A percentile compares a stretch with the other conserved stretches of the same genome.
phyloP scores from a whole-genome alignment of 1,140 invertebrate genomes.

The Nylanderia fulva region DNA sequence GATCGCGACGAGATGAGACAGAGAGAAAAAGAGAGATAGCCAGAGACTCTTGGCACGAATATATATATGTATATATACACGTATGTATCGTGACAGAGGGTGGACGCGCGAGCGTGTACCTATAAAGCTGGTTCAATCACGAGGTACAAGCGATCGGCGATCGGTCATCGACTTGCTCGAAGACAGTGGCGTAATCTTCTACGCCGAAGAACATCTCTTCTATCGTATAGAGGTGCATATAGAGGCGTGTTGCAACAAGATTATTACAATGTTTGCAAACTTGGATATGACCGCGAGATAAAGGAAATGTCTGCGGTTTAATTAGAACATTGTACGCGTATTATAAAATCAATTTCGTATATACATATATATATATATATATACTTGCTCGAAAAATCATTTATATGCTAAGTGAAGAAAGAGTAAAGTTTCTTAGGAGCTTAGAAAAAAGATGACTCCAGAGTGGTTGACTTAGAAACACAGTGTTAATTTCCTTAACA shows the following conservation, averaged over 20 bases:
- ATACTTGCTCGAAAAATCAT: neutral
- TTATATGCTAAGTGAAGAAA: neutral
- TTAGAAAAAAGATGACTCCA: neutral
- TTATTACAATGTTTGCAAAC: constrained; percentile 49
- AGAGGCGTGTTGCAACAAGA: constrained; percentile 42
- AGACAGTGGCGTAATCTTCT: constrained; percentile 71
- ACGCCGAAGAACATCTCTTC: constrained; percentile 33
- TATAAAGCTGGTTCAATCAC: constrained; percentile 73
- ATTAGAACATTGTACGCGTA: constrained; percentile 6
- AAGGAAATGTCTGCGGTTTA: constrained; percentile 11
- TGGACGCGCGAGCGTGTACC: constrained; percentile 60
- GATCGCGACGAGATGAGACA: constrained; percentile 69
- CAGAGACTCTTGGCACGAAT: constrained; percentile 69
- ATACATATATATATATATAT: no score
- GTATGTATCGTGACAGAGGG: constrained; percentile 67
- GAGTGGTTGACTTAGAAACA: neutral
- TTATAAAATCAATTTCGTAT: neutral
- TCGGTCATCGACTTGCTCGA: constrained; percentile 60
- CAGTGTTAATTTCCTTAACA: neutral
- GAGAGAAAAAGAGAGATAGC: neutral
- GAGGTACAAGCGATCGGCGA: constrained; percentile 70
- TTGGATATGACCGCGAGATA: constrained; percentile 19
- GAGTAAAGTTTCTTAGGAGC: neutral
- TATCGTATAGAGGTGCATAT: constrained; percentile 40
- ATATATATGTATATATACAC: constrained; percentile 8